phyloP scores from a whole-genome alignment of 2,888 invertebrate species.

The Drosophila eohydei region DNA sequence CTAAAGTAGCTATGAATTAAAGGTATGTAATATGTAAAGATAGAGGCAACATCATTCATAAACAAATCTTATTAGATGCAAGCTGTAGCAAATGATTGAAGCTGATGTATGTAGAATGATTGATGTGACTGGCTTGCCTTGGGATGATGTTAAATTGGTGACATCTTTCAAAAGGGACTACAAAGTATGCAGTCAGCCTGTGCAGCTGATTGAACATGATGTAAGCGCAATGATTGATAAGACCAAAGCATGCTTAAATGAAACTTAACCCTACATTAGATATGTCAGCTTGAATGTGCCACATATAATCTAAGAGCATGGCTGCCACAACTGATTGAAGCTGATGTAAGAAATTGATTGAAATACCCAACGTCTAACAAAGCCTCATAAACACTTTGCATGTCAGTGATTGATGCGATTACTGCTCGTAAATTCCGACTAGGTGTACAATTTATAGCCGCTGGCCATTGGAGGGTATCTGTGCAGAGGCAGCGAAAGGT shows the following conservation, averaged over 20 bases:
- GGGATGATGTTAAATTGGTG: too few species aligned
- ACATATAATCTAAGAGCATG: too few species aligned
- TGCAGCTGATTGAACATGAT: not conserved
- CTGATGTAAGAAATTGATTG: not conserved
- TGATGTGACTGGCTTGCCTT: not conserved
- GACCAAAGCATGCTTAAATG: not conserved
- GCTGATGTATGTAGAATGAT: not conserved
- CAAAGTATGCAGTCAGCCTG: too few species aligned
- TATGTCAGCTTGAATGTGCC: not conserved
- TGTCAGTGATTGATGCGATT: not conserved
- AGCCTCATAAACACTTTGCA: not conserved
- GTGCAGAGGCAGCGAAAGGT: conserved; percentile 32
- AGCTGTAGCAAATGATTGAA: not conserved
- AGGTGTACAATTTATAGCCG: not conserved
- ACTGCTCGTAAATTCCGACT: not conserved
- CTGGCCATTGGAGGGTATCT: not conserved
- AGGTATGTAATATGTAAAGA: not conserved
- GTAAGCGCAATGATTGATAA: not conserved
- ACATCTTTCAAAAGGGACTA: not conserved
- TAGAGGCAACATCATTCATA: not conserved
- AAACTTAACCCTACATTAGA: not conserved
- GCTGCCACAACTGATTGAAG: not conserved
- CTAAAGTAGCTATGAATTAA: not conserved
- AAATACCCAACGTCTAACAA: not conserved
- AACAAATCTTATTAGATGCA: too few species aligned